A percentile compares a stretch with the other conserved stretches of the same genome.
Conservation (phyloP, 2,113 vertebrate genomes). For the Poecile atricapillus region DNA sequence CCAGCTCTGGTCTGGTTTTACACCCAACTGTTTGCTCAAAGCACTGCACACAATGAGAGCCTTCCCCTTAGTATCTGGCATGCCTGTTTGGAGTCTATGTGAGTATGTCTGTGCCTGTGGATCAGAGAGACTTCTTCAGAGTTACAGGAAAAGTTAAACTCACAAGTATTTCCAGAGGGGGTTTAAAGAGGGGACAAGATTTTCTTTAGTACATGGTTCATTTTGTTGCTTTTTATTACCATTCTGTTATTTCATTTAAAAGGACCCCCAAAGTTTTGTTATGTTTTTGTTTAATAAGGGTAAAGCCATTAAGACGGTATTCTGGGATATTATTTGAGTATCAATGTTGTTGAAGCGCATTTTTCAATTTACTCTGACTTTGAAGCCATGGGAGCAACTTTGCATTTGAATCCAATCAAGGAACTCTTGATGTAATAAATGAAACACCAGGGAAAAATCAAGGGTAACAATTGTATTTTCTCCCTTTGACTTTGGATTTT, state of each 20-base stretch:
- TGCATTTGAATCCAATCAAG: conserved; percentile 65
- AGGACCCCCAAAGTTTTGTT: conserved; percentile 42
- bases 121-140: not conserved
- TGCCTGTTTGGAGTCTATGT: not conserved
- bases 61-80: not conserved
- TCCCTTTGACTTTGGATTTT: conserved; percentile 54
- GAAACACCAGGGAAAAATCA: conserved; percentile 60
- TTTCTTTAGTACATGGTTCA: not conserved
- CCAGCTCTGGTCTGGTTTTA: not conserved
- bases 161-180: not conserved
- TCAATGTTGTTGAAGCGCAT: conserved; percentile 21
- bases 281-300: conserved; percentile 32
- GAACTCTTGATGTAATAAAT: conserved; percentile 59
- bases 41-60: not conserved
- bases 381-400: conserved; percentile 61
- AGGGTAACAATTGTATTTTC: conserved; percentile 57
- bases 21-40: not conserved
- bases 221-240: not conserved
- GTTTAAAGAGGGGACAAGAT: not conserved
- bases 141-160: not conserved
- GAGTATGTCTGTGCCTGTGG: not conserved
- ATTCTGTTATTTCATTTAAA: not conserved
- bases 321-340: conserved; percentile 38
- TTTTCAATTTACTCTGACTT: conserved; percentile 62
- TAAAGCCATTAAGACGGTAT: conserved; percentile 10